Evolutionary conservation across 2,113 vertebrate species (phyloP), one percentile per base, ranked within the genome.

Genomic region (Dipodomys merriami): DNA sequence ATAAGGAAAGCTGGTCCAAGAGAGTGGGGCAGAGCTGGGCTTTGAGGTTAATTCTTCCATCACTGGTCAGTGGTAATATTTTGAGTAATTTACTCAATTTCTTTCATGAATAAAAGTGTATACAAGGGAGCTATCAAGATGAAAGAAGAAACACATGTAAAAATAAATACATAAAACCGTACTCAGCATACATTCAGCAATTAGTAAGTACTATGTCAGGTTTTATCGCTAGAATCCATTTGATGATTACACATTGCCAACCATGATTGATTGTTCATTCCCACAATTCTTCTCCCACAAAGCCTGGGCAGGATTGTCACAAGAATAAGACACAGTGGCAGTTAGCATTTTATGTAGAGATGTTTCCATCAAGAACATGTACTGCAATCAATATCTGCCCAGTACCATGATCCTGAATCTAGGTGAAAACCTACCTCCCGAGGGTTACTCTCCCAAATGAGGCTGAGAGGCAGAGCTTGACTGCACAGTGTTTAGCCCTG

Each of bases 1-100:
- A 49, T 44, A 69, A 53, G 30, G 20, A 19, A 69, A 67, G 6
- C 0, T 30, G 35, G 49, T 23, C 46, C 1, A 11, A 9, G 1
- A 27, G 15, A 15, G 6, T 8, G 33, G 13, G 25, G 8, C 44
- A 16, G 27, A 64, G 23, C 25, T 10, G 30, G 62, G 44, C 64
- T 68, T 73, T 22, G 6, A 0, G 1, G 10, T 5, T 6, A 29
- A 18, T 18, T 39, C 57, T 57, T 25, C 65, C 18, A 12, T 6
- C 27, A 4, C 22, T n/a, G 29, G 13, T 22, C 64, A 49, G 49
- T 49, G 49, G 5, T 16, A 0, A 2, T 15, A 69, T 39, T 67
- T 20, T 9, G 18, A 65, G 20, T n/a, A 16, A 86, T 11, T 64
- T 25, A 64, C 44, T 73, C 65, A 18, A 15, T 27, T 78, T 73